phyloP scores from a whole-genome alignment of 2,888 invertebrate genomes.

The Drosophila mettleri region DNA sequence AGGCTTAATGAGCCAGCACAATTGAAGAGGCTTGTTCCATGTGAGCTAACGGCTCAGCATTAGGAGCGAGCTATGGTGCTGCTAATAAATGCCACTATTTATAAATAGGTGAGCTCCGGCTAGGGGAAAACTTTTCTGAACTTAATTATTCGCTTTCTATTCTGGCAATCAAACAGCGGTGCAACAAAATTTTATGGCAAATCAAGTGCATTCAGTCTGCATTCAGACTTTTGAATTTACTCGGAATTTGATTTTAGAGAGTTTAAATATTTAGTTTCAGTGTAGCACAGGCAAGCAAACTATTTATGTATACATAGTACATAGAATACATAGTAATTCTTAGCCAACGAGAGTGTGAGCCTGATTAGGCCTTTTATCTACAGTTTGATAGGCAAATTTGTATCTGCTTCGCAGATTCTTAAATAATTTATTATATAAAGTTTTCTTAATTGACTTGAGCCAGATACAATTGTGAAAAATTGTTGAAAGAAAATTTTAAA shows the following conservation, averaged over 20 bases:
- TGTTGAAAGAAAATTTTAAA: no score
- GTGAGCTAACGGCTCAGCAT: conserved; percentile 6
- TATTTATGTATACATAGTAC: no score
- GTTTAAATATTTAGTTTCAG: no score
- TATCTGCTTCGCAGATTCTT: no score
- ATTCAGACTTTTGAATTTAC: neutral
- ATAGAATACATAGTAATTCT: no score
- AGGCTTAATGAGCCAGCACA: conserved; percentile 65
- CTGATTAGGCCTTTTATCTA: no score
- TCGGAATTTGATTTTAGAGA: neutral
- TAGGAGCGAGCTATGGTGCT: conserved; percentile 3
- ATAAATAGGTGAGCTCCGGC: conserved; percentile 10
- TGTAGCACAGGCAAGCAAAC: no score
- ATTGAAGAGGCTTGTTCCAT: conserved; percentile 49
- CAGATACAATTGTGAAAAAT: no score
- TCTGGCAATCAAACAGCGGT: conserved; percentile 9
- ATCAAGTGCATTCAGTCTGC: neutral
- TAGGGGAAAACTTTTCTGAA: conserved; percentile 7
- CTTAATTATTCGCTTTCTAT: conserved; percentile 9
- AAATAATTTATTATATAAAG: no score
- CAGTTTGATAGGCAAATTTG: no score
- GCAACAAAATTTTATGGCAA: neutral
- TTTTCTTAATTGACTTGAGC: no score
- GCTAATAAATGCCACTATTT: conserved; percentile 3
- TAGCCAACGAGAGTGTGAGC: no score